These are phyloP conservation scores for Syrrhaptes paradoxus DNA, from an alignment of 2,113 vertebrate genomes.

Conservation along the genomic window DNA sequence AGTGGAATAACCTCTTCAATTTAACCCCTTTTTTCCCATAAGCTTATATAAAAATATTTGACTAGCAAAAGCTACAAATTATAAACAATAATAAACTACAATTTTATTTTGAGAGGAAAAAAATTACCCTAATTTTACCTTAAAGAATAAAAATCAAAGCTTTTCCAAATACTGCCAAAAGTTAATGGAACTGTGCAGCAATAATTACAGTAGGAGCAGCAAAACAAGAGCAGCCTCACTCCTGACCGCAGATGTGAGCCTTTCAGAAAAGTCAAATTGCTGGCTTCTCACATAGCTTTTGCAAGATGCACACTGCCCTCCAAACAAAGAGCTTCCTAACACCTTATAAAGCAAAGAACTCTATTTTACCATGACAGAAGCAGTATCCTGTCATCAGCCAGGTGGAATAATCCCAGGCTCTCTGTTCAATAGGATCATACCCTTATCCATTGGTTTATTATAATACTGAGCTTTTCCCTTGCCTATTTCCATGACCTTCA, in stretches of 20 bases:
- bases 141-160: background rate
- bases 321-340: background rate
- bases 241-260: background rate
- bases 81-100: conserved; percentile 21
- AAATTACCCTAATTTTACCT: background rate
- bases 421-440: background rate
- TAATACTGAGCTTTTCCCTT: background rate
- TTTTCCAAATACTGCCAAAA: background rate
- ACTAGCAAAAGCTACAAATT: background rate
- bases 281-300: background rate
- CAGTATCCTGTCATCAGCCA: background rate
- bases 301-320: background rate
- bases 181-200: background rate
- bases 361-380: background rate
- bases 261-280: background rate
- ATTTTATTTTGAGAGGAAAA: background rate
- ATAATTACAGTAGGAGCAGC: background rate
- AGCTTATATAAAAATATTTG: background rate
- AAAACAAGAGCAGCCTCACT: background rate
- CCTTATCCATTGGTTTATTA: background rate
- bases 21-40: background rate
- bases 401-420: background rate
- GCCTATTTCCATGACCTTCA: background rate
- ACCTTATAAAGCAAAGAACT: background rate
- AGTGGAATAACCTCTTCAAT: background rate